phyloP scores from a whole-genome alignment of 2,113 vertebrate species.

The Speoplatyrhinus poulsoni region DNA sequence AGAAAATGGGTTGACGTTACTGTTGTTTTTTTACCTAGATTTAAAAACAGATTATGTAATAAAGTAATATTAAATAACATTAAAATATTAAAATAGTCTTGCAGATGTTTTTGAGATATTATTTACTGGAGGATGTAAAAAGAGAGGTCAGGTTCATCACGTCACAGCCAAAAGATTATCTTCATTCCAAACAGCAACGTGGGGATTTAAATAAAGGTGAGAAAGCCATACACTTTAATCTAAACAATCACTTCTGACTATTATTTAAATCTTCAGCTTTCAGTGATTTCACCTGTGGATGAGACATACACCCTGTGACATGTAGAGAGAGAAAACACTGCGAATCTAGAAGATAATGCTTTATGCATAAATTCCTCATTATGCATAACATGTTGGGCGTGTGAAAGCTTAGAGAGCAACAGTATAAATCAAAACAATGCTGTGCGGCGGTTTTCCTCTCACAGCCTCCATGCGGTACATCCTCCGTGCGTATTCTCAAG shows the following conservation, averaged over 20 bases:
- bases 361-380: constrained; percentile 20
- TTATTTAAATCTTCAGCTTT: neutral
- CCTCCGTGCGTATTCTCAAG: constrained; percentile 20
- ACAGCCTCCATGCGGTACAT: constrained; percentile 39
- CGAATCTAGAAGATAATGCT: neutral
- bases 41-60: too few species aligned
- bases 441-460: constrained; percentile 46
- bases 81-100: too few species aligned
- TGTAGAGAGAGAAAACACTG: neutral
- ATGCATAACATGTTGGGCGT: constrained; percentile 27
- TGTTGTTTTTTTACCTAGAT: too few species aligned
- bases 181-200: too few species aligned
- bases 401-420: constrained; percentile 13
- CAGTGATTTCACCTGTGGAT: neutral
- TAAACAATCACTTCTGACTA: neutral
- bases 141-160: too few species aligned
- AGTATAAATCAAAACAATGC: constrained; percentile 39
- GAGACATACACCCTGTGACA: neutral
- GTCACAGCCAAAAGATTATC: too few species aligned
- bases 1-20: too few species aligned
- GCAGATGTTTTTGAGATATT: too few species aligned
- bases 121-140: too few species aligned
- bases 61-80: too few species aligned
- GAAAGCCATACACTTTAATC: too few species aligned
- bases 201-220: too few species aligned